Base-by-base conservation (phyloP, 2,888 invertebrate species). In the Notodonta dromedarius region DNA sequence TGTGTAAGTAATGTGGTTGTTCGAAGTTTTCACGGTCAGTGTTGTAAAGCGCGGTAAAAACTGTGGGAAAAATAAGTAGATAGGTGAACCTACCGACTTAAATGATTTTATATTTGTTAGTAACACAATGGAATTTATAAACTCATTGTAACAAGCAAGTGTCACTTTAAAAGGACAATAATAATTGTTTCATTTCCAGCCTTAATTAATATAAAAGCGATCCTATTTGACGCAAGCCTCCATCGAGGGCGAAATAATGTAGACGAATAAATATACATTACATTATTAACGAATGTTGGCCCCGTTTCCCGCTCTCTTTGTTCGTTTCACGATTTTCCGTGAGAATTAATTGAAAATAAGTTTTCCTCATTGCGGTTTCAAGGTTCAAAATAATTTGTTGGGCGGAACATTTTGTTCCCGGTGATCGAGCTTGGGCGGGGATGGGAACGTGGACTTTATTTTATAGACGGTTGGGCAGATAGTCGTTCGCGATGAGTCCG, bases 261-360 rank as follows among this genome's bases (percentile, higher is more conserved):
- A 89, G 85, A 89, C 84, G 88, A 92, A 91, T 91, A 91, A 91
- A 93, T 91, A 92, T 90, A 91, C 90, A 91, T 92, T 93, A 92
- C 91, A 91, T 92, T 92, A 93, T 93, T 93, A 93, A 92, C 93
- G 90, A 93, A 93, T 91, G 92, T 90, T 93, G 92, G 91, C 92
- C 93, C 85, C 90, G 85, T 92, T 93, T 91, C 90, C 85, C 88
- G 89, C 88, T 93, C 93, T 93, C 93, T 93, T 93, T 93, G 93
- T 93, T 93, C 92, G 88, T 86, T 87, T 84, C 89, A 86, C 88
- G 87, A 88, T 89, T 88, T 89, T 83, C 83, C 82, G 70, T 70
- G 73, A 73, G 76, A 81, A 84, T 84, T 87, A 87, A 87, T 84
- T 85, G 87, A 92, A 91, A 90, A 87, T 87, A 86, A 83, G 83